Percentiles rank a stretch among this genome's conserved stretches.
Evolutionary conservation across 2,113 vertebrate genomes (phyloP).

Genomic region (Thamnaconus septentrionalis): DNA sequence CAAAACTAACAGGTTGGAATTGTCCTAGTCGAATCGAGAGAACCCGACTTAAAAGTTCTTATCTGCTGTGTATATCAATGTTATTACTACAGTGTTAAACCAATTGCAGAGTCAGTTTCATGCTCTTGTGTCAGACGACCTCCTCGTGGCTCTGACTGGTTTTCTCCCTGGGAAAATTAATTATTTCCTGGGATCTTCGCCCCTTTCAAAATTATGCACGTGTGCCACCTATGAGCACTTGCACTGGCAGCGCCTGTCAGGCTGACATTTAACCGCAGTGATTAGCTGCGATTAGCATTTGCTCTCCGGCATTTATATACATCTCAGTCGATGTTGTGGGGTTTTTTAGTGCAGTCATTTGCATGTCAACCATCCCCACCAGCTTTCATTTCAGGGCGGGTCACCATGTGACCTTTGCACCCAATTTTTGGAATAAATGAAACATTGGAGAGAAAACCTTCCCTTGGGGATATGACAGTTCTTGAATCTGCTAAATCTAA

Average conservation of each 20-base stretch:
- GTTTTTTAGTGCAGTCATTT: slow-evolving; percentile 35
- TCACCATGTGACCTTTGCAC: slow-evolving; percentile 40
- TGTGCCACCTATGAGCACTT: slow-evolving; percentile 20
- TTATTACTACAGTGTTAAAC: no score
- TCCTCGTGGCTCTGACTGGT: no score
- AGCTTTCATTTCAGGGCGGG: slow-evolving; percentile 32
- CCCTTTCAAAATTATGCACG: slow-evolving; percentile 1
- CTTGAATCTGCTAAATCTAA: no score
- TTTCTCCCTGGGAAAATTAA: not conserved
- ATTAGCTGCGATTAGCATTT: slow-evolving; percentile 53
- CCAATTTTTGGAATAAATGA: slow-evolving; percentile 19
- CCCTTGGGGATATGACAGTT: slow-evolving; percentile 32
- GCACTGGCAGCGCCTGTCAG: slow-evolving; percentile 28
- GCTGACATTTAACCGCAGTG: slow-evolving; percentile 52
- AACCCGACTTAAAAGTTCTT: no score
- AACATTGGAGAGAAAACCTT: not conserved
- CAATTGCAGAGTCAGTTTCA: no score
- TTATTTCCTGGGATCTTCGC: not conserved
- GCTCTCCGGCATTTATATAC: slow-evolving; percentile 32
- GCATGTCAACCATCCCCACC: slow-evolving; percentile 10
- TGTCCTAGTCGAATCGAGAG: no score
- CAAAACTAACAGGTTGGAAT: no score
- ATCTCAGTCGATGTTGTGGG: slow-evolving; percentile 17
- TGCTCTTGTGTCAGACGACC: no score
- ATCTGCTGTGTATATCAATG: no score